A percentile compares a stretch with the other conserved stretches of the same genome.
phyloP scores from a whole-genome alignment of 2,113 vertebrate species.

The Sphaerodactylus townsendi region DNA sequence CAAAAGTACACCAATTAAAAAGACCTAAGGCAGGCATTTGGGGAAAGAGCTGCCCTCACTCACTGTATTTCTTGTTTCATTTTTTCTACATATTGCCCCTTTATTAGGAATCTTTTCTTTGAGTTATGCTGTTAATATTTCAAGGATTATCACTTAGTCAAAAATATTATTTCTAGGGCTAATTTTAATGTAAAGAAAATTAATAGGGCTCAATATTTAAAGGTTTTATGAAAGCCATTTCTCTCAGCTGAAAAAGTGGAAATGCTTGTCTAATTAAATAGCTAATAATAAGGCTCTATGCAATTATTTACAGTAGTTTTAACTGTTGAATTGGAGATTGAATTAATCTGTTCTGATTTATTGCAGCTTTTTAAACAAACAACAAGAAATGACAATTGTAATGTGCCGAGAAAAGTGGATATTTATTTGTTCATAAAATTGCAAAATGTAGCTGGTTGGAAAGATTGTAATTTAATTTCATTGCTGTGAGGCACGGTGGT shows the following conservation, averaged over 20 bases:
- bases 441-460: constrained; percentile 39
- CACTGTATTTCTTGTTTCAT: constrained; percentile 32
- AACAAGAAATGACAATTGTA: constrained; percentile 4
- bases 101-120: constrained; percentile 30
- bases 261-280: constrained; percentile 43
- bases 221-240: constrained; percentile 18
- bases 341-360: constrained; percentile 22
- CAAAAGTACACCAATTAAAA: background rate
- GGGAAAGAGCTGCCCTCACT: background rate
- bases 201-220: constrained; percentile 6
- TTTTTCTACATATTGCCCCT: background rate
- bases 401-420: background rate
- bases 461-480: constrained; percentile 40
- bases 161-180: constrained; percentile 31
- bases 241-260: constrained; percentile 1
- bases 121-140: constrained; percentile 10
- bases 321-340: constrained; percentile 38
- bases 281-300: background rate
- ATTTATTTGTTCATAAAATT: constrained; percentile 48
- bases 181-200: constrained; percentile 15
- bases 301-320: constrained; percentile 21
- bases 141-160: background rate
- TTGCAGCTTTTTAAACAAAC: constrained; percentile 22
- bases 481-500: constrained; percentile 35
- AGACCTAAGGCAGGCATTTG: background rate